Conservation (phyloP, 2,113 vertebrate species). For the Orycteropus afer region DNA sequence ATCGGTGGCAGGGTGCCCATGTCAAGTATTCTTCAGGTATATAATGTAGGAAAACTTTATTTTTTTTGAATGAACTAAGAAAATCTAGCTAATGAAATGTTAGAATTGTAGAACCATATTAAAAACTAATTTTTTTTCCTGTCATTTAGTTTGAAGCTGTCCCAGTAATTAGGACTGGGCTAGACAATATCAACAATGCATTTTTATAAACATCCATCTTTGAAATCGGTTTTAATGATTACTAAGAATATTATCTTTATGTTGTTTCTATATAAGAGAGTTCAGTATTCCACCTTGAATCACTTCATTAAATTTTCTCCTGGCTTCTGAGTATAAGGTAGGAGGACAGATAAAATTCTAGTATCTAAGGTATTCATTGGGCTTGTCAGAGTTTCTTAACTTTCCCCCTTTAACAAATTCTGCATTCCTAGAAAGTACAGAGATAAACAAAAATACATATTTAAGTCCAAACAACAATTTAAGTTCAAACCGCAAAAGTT, state of each 20-base stretch:
- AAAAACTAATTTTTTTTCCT: background rate
- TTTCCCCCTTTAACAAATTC: background rate
- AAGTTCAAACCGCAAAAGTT: background rate
- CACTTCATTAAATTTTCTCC: conserved; percentile 62
- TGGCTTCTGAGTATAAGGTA: conserved; percentile 53
- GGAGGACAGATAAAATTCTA: conserved; percentile 64
- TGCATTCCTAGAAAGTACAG: background rate
- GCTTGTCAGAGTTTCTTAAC: conserved; percentile 42
- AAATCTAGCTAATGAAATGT: background rate
- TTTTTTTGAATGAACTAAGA: background rate
- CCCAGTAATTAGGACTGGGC: background rate
- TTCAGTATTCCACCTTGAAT: background rate
- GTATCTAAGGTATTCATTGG: conserved; percentile 30
- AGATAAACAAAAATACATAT: background rate
- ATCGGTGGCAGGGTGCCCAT: background rate
- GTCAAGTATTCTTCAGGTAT: background rate
- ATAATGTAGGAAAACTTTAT: background rate
- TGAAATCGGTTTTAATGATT: background rate
- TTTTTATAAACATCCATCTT: background rate
- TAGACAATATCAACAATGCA: background rate
- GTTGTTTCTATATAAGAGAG: background rate
- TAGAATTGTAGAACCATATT: background rate
- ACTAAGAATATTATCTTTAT: background rate
- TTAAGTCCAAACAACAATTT: no score
- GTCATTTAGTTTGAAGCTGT: conserved; percentile 5